A percentile compares a stretch with the other conserved stretches of the same genome.
Evolutionary conservation across 2,888 invertebrate genomes (phyloP).

Genomic region (Lobophora halterata): DNA sequence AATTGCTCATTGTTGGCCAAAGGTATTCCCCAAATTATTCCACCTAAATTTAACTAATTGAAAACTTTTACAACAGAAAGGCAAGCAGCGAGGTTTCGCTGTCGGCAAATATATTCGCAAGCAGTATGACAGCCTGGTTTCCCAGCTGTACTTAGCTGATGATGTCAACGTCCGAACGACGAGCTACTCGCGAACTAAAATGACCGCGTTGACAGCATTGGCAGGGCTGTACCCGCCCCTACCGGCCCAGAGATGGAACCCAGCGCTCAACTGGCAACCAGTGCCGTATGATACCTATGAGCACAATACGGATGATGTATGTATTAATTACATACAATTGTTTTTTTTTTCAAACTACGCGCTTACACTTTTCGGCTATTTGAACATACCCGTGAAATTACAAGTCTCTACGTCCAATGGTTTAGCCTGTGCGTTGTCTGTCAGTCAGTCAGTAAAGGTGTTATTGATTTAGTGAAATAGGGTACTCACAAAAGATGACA

Average conservation of each 20-base stretch:
- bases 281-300: constrained; percentile 78
- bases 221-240: constrained; percentile 85
- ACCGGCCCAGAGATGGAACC: constrained; percentile 78
- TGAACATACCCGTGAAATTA: too few species aligned
- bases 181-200: constrained; percentile 86
- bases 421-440: too few species aligned
- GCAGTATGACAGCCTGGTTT: constrained; percentile 69
- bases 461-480: too few species aligned
- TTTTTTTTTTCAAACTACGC: too few species aligned
- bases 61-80: constrained; percentile 57
- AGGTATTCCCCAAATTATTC: too few species aligned
- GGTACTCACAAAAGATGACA: too few species aligned
- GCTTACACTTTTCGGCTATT: too few species aligned
- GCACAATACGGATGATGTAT: constrained; percentile 62
- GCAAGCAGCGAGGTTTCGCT: constrained; percentile 71
- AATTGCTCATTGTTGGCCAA: too few species aligned
- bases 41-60: not conserved
- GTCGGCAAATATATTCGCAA: constrained; percentile 72
- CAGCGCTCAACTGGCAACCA: constrained; percentile 84
- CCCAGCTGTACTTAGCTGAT: constrained; percentile 64
- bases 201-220: constrained; percentile 85
- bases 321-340: too few species aligned
- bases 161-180: constrained; percentile 82
- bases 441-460: too few species aligned
- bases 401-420: too few species aligned